Evolutionary conservation across 1,140 invertebrate genomes (phyloP), one percentile per base, ranked within the genome.

Genomic region (Planococcus citri): DNA sequence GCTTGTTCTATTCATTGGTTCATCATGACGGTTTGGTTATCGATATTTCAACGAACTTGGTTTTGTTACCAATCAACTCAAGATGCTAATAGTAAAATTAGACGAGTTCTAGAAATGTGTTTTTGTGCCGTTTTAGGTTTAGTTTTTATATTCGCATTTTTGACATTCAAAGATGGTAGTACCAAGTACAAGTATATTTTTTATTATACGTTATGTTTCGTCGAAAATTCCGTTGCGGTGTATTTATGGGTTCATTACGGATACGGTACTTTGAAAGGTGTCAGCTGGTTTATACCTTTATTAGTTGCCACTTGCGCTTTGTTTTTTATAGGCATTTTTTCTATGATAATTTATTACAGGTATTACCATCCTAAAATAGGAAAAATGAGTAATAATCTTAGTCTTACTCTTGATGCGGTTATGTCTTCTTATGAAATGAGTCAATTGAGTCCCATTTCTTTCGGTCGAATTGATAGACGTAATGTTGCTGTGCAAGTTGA

Each of bases 101-200:
- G 72, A 14, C 71, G 70, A 64, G 20, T 71, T 12, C 69, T 70
- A 21, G 73, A 72, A 75, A 82, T 25, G 75, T 81, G 68, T 86
- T 89, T 82, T 76, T 86, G 85, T 10, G 76, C 82, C 9, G 83
- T 87, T 17, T 81, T 89, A 72, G 87, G 87, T 8, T 78, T 84
- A 17, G 84, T 89, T 14, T 87, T 88, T 74, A 82, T 87, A 51
- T 89, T 90, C 73, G 88, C 86, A 20, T 88, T 87, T 74, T 82
- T 90, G 33, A 82, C 85, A 70, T 80, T 83, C 1, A 79, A 81
- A 14, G 86, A 88, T 72, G 84, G 84, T 1, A 79, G 78, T 24
- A 89, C 88, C 3, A 82, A 84, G 68, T 83, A 82, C 33, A 83
- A 83, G 73, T 87, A 87, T 74, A 73, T 83, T 0, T 76, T 85